Base-by-base conservation (phyloP, 2,113 vertebrate species). In the Egretta garzetta region DNA sequence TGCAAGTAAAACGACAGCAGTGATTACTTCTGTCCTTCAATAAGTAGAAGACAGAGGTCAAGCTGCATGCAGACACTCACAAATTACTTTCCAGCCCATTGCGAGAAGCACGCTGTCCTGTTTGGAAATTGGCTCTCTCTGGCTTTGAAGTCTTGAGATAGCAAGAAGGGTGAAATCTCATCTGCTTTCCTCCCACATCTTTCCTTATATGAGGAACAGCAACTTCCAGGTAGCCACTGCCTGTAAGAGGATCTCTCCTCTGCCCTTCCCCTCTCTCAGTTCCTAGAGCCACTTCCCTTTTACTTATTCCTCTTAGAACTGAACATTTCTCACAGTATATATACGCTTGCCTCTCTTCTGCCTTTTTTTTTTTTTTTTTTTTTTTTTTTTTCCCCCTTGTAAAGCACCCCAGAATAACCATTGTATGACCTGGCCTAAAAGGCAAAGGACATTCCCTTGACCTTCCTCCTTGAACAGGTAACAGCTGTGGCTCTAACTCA, bases 401-500 rank as follows among this genome's bases (percentile, higher is more conserved):
- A 68, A 88, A 39, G 55, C 15, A 55, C 16, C 35, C 47, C 16
- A 67, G 21, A 92, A 43, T 5, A 92, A 82, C 17, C n/a, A 8
- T 14, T 52, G 5, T 21, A 59, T 56, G 39, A 95, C 17, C 59
- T 77, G 27, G 12, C 27, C 68, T 86, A 49, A 79, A 95, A 81
- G 43, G 30, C 41, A 86, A 80, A 93, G 33, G 60, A 85, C 15
- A 18, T 43, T 64, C 87, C 50, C 49, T 79, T 72, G 81, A 92
- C 73, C 32, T 24, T 84, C 39, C 33, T 58, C 26, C 56, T 92
- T 84, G 79, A 88, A 87, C 43, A 95, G 39, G 56, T 79, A 94
- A 94, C 91, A 95, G 93, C 93, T 76, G 66, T 73, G 58, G 77
- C 80, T 93, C 8, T 62, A 96, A 72, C 86, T 89, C 89, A 90